Evolutionary conservation across 2,797 vertebrate species (phyloP), one percentile per base, ranked within the genome.

Genomic region (Gobionotothen gibberifrons): DNA sequence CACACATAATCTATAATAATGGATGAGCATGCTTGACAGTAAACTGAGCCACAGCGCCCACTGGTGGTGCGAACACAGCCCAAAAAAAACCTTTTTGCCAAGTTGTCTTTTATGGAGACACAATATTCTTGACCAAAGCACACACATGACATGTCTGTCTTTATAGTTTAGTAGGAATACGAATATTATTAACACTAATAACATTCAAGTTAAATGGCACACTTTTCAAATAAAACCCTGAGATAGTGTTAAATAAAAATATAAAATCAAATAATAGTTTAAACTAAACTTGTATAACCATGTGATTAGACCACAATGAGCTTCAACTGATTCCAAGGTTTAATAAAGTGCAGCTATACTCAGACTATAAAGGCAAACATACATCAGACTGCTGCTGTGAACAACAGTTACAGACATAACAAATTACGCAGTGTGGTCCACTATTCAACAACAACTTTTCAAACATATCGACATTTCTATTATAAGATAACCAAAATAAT

Each of bases 41-140:
- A 19, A 53, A 15, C 22, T 29, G 47, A 52, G 36, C 42, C 22
- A 43, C 40, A 43, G 63, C 15, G 12, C 43, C 76, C 56, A 53
- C 71, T 49, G 8, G 32, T 85, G 81, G 62, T 9, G 0, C 4
- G n/a, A 48, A 44, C 5, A 70, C n/a, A 26, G 15, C n/a, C 60
- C 16, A 32, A 17, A 46, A 36, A 21, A 17, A 17, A 15, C 48
- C 5, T n/a, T 2, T 5, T 32, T 3, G 26, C 7, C 11, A 40
- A 39, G 19, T 9, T 39, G 51, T 17, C 29, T 49, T 49, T 13
- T 40, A 39, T 61, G 0, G 2, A 44, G 19, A 64, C 14, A 16
- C 63, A 5, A 68, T 12, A 22, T 29, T 51, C 17, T 14, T 11
- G 21, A 16, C 4, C 13, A 14, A 8, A 42, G 4, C 22, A 22